Conservation (phyloP, 2,113 vertebrate genomes). For the Oophaga pumilio region DNA sequence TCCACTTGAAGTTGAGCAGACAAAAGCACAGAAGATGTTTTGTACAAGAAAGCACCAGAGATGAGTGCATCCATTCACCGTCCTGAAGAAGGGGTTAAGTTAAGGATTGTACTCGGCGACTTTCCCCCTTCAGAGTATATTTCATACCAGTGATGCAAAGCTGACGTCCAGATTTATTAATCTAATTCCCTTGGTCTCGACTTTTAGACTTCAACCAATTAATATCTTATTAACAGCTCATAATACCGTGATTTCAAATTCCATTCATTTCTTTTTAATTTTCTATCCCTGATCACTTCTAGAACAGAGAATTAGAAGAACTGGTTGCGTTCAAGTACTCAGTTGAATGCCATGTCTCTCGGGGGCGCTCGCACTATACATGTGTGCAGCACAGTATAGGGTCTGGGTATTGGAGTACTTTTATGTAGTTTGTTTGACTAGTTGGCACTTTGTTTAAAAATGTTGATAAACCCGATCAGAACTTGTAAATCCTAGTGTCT, state of each 20-base stretch:
- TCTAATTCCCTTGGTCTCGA: background rate
- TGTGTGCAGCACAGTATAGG: too few species aligned
- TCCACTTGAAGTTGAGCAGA: background rate
- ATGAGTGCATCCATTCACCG: background rate
- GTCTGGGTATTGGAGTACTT: too few species aligned
- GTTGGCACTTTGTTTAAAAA: too few species aligned
- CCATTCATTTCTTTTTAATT: background rate
- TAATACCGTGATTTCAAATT: background rate
- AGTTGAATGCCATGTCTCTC: background rate
- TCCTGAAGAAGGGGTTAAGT: background rate
- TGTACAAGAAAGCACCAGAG: background rate
- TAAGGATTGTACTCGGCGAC: background rate
- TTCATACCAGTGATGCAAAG: constrained; percentile 5
- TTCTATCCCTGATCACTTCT: background rate
- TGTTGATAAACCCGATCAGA: too few species aligned
- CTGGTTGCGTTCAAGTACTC: background rate
- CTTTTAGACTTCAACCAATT: background rate
- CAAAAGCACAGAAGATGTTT: background rate
- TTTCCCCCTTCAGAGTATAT: background rate
- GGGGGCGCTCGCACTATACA: too few species aligned
- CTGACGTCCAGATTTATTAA: background rate
- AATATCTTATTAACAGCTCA: background rate
- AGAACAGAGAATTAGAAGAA: background rate
- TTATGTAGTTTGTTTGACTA: too few species aligned
- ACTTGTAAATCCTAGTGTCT: too few species aligned